These are phyloP conservation scores for Anableps anableps DNA, from an alignment of 2,797 vertebrate genomes.

Conservation along the genomic window DNA sequence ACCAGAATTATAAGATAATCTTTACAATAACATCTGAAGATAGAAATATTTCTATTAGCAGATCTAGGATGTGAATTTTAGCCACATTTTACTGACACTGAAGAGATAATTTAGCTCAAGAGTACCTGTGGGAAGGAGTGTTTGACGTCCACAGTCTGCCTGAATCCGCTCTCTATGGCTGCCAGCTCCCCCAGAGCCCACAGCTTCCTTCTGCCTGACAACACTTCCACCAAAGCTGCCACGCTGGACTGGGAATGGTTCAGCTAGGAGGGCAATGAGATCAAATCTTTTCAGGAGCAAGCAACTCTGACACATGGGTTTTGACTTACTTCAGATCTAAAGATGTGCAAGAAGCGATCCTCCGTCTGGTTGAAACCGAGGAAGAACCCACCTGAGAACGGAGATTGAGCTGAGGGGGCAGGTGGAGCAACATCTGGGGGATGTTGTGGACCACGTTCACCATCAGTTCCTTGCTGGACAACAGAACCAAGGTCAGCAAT, in stretches of 20 bases:
- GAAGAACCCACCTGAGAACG: slow-evolving; percentile 78
- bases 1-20: neutral
- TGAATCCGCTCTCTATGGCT: slow-evolving; percentile 67
- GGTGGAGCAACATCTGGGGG: slow-evolving; percentile 71
- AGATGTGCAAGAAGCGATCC: neutral
- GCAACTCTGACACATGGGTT: neutral
- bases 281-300: neutral
- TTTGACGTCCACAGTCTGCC: slow-evolving; percentile 75
- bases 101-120: neutral
- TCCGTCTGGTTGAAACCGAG: neutral
- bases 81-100: neutral
- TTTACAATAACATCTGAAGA: neutral
- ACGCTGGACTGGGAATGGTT: slow-evolving; percentile 70
- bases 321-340: neutral
- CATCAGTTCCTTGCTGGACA: slow-evolving; percentile 82
- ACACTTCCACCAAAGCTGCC: slow-evolving; percentile 64
- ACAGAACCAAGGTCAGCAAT: slow-evolving; percentile 42
- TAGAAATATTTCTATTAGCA: neutral
- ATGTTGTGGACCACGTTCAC: slow-evolving; percentile 81
- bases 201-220: slow-evolving; percentile 65
- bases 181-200: slow-evolving; percentile 69
- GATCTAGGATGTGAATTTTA: no score
- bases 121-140: slow-evolving; percentile 80
- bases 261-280: slow-evolving; percentile 53
- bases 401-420: slow-evolving; percentile 79